Conservation (phyloP, 2,797 vertebrate genomes). For the Gymnocypris eckloni region DNA sequence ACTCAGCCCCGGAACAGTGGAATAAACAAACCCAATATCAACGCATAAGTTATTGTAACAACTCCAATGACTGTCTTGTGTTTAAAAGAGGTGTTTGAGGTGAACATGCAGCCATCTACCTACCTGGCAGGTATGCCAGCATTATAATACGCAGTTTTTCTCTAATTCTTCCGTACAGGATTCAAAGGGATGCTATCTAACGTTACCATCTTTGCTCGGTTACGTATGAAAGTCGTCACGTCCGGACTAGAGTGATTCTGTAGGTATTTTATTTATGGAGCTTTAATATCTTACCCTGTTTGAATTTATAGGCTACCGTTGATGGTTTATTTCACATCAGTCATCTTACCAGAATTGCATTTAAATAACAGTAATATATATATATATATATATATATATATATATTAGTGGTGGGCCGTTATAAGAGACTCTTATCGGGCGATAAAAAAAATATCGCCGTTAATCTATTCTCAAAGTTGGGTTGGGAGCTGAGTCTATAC, state of each 20-base stretch:
- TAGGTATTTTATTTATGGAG: neutral
- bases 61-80: neutral
- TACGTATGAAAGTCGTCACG: conserved; percentile 67
- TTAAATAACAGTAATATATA: neutral
- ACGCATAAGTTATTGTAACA: neutral
- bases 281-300: neutral
- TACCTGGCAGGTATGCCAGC: conserved; percentile 86
- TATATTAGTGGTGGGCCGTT: too few relatives aligned
- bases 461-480: too few relatives aligned
- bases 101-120: neutral
- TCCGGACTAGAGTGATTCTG: neutral
- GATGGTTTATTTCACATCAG: neutral
- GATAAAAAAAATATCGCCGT: too few relatives aligned
- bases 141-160: conserved; percentile 83
- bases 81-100: neutral
- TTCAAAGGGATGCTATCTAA: conserved; percentile 89
- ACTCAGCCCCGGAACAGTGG: conserved; percentile 43
- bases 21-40: neutral
- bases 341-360: neutral
- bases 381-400: too few relatives aligned
- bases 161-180: conserved; percentile 83
- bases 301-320: neutral
- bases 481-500: too few relatives aligned
- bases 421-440: too few relatives aligned
- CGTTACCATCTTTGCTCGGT: conserved; percentile 89